Evolutionary conservation across 37 sponge, comb jelly and placozoan species (phyloP).

Genomic region (Ianthella basta): DNA sequence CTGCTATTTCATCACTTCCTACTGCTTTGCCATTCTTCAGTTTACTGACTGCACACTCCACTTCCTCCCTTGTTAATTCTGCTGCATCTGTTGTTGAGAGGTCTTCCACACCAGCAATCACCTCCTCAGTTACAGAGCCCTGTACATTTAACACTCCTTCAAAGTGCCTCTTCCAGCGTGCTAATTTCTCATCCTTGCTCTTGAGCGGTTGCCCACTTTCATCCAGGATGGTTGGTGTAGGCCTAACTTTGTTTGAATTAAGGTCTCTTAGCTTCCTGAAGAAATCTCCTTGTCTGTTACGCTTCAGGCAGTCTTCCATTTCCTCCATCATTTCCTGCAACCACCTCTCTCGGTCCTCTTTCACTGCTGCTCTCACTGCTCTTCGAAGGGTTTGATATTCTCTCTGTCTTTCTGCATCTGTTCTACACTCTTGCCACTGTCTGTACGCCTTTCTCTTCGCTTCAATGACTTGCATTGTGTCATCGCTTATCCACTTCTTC

Average conservation of each 20-base stretch:
- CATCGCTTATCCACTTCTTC: constrained; percentile 14
- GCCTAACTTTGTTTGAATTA: constrained; percentile 2
- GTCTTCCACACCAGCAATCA: constrained; percentile 23
- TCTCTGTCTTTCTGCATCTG: neutral
- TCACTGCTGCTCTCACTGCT: constrained; percentile 24
- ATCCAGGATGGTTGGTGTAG: constrained; percentile 28
- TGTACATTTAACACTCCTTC: constrained; percentile 30
- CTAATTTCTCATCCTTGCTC: constrained; percentile 7
- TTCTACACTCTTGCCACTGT: constrained; percentile 14
- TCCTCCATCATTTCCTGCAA: constrained; percentile 7
- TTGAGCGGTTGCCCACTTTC: constrained; percentile 11
- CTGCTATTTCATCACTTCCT: constrained; percentile 33
- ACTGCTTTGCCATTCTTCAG: constrained; percentile 32
- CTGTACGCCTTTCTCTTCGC: constrained; percentile 9
- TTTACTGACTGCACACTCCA: neutral
- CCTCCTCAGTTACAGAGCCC: constrained; percentile 22
- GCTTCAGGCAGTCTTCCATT: constrained; percentile 33
- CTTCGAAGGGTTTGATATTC: neutral
- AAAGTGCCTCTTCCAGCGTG: constrained; percentile 2
- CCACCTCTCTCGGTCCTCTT: constrained; percentile 3
- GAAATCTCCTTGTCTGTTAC: constrained; percentile 7
- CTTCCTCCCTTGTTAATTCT: constrained; percentile 33
- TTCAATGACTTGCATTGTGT: constrained; percentile 21
- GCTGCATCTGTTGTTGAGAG: constrained; percentile 9
- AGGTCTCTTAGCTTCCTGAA: constrained; percentile 19